Evolutionary conservation across 2,113 vertebrate species (phyloP).

Genomic region (Suricata suricatta): DNA sequence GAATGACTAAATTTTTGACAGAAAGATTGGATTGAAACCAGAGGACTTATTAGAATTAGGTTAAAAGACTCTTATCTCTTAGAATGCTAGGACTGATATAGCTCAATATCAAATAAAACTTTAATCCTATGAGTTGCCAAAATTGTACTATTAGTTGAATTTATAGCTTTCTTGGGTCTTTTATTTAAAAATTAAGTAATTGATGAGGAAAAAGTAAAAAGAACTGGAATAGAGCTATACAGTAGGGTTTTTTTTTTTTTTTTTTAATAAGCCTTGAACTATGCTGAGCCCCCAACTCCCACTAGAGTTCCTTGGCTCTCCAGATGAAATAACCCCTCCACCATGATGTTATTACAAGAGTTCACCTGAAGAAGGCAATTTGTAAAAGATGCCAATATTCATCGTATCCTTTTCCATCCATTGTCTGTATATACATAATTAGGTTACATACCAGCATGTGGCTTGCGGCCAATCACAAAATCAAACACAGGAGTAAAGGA

Average conservation of each 20-base stretch:
- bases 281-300: neutral
- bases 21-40: neutral
- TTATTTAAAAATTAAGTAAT: neutral
- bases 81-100: neutral
- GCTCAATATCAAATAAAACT: neutral
- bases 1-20: neutral
- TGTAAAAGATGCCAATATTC: neutral
- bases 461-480: constrained; percentile 17
- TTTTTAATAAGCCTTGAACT: neutral
- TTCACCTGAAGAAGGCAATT: neutral
- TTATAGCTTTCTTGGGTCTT: neutral
- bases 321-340: neutral
- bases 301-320: neutral
- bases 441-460: neutral
- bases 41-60: neutral
- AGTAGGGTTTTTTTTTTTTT: neutral
- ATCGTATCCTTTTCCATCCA: neutral
- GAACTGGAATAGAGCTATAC: neutral
- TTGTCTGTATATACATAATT: neutral
- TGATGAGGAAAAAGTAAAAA: neutral
- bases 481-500: neutral
- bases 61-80: neutral
- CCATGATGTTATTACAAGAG: neutral
- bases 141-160: neutral
- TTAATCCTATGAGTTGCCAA: neutral